phyloP scores from a whole-genome alignment of 2,888 invertebrate genomes.

The Ischnura elegans region DNA sequence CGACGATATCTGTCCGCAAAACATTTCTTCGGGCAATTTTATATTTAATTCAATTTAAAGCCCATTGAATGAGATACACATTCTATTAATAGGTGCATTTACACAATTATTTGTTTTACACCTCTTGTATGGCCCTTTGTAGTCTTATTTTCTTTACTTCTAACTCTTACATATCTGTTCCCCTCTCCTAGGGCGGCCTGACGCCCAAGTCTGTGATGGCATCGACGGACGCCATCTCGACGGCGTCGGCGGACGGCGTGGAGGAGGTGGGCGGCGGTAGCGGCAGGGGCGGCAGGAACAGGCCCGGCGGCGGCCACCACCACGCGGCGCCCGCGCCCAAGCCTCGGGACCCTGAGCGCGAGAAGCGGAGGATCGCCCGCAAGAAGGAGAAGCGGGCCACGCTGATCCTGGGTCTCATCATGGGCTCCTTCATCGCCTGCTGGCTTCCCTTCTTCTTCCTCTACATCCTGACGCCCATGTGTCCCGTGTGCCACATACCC shows the following conservation, averaged over 20 bases:
- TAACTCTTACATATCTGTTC: no score
- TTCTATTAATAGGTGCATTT: no score
- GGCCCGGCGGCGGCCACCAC: not conserved
- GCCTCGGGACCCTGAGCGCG: conserved; percentile 93
- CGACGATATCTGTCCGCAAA: no score
- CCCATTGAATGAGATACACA: no score
- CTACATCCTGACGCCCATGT: conserved; percentile 92
- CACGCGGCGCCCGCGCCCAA: conserved; percentile 62
- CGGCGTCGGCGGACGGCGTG: conserved; percentile 74
- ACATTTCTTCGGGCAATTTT: no score
- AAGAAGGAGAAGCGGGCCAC: conserved; percentile 98
- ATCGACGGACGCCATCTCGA: conserved; percentile 72
- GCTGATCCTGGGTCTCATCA: conserved; percentile 96
- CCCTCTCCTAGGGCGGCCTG: conserved; percentile 74
- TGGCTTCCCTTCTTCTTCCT: conserved; percentile 99
- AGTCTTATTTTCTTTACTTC: no score
- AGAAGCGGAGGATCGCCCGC: conserved; percentile 94
- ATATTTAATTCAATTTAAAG: no score
- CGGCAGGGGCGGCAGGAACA: conserved; percentile 61
- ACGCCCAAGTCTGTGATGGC: conserved; percentile 75
- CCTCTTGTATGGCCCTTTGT: no score
- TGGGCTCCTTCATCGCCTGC: conserved; percentile 99
- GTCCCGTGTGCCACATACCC: conserved; percentile 87
- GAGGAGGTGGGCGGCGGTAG: conserved; percentile 40
- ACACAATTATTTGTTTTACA: no score